These are phyloP conservation scores for Melanaphis sacchari DNA, from an alignment of 1,140 invertebrate genomes.

Conservation along the genomic window DNA sequence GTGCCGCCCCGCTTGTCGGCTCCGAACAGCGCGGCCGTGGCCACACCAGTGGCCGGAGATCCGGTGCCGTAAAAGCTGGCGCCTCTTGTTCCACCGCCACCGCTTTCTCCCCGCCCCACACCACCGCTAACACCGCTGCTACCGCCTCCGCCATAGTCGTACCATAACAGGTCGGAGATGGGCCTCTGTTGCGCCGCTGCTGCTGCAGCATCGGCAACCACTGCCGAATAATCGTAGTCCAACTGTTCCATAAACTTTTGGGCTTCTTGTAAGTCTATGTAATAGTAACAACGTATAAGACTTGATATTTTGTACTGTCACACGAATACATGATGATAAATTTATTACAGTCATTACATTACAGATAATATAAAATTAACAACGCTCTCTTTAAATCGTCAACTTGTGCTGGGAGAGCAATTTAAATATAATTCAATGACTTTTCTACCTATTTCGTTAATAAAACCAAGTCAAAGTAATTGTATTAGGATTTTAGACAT, in stretches of 20 bases:
- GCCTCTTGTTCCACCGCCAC: conserved; percentile 40
- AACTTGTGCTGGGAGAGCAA: too few relatives aligned
- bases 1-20: conserved; percentile 12
- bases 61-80: conserved; percentile 48
- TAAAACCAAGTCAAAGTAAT: too few relatives aligned
- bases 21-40: not conserved
- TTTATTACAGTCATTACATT: too few relatives aligned
- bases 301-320: too few relatives aligned
- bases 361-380: too few relatives aligned
- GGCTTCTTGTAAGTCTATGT: conserved; percentile 34
- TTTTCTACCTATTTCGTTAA: too few relatives aligned
- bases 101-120: conserved; percentile 2
- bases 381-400: too few relatives aligned
- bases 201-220: not conserved
- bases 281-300: not conserved
- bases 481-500: too few relatives aligned
- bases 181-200: not conserved
- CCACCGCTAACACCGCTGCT: not conserved
- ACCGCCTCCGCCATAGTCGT: not conserved
- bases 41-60: not conserved
- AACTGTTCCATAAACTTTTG: conserved; percentile 47
- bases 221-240: conserved; percentile 29
- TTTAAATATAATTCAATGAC: too few relatives aligned
- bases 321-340: too few relatives aligned
- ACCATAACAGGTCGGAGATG: conserved; percentile 6